Percentiles rank a stretch among this genome's conserved stretches.
phyloP scores from a whole-genome alignment of 2,113 vertebrate genomes.

The human region GRCh38 chr13:53124001-53124500 shows the following conservation, averaged over 20 bases:
- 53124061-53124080: too few relatives aligned
- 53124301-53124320: conserved; percentile 3
- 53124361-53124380: conserved; percentile 14
- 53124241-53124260: background rate
- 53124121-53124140: background rate
- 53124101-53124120: background rate
- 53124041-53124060: too few relatives aligned
- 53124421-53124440: conserved; percentile 41
- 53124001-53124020: too few relatives aligned
- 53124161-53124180: background rate
- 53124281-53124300: background rate
- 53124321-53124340: conserved; percentile 41
- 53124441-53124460: conserved; percentile 20
- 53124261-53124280: background rate
- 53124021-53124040: too few relatives aligned
- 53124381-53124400: conserved; percentile 38
- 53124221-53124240: background rate
- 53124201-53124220: background rate
- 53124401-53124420: conserved; percentile 16
- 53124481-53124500: conserved; percentile 18
- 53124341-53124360: background rate
- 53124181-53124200: background rate
- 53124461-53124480: conserved; percentile 53
- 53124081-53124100: too few relatives aligned
- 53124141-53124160: background rate